Evolutionary conservation across 2,113 vertebrate species (phyloP), one percentile per base, ranked within the genome.

Genomic region (Rhynchomys soricoides): DNA sequence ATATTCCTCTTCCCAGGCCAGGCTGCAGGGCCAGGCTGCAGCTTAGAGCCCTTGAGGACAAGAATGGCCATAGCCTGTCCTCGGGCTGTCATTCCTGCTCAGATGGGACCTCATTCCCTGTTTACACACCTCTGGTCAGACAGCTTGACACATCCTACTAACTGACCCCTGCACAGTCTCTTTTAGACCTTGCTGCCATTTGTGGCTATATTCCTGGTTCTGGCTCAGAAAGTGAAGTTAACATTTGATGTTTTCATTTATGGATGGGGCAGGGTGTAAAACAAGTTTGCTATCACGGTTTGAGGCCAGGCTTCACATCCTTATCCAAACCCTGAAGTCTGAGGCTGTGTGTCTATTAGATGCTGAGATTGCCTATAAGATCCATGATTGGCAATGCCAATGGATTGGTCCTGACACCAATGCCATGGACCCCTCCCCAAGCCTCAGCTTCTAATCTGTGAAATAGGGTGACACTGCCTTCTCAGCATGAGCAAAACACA

Each of bases 161-260:
- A 0, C 29, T 8, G 0, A 2, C 40, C 19, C 64, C 34, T 50
- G 37, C 5, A 0, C 4, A 1, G 86, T 7, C 22, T 1, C 4
- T 52, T 79, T 57, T 3, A 13, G 34, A 59, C 43, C 5, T 31
- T 50, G 50, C 57, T 62, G 17, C 45, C 5, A 1, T n/a, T 1
- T 50, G n/a, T 31, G n/a, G 81, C 78, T 43, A 24, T 13, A 15
- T 29, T 24, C 64, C 52, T 29, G 59, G 29, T 19, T 16, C 62
- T 85, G 43, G 43, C 5, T n/a, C 29, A 31, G 24, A 62, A 40
- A 66, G 15, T 22, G 16, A 86, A 64, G 43, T 22, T 48, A 34
- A 19, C 48, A 24, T 10, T 86, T 66, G 29, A 48, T 86, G 48
- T 66, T 48, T 29, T 48, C 40, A 48, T 66, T 62, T 64, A 64